Evolutionary conservation across 1,140 invertebrate genomes (phyloP).

Genomic region (Sycophila sp.): DNA sequence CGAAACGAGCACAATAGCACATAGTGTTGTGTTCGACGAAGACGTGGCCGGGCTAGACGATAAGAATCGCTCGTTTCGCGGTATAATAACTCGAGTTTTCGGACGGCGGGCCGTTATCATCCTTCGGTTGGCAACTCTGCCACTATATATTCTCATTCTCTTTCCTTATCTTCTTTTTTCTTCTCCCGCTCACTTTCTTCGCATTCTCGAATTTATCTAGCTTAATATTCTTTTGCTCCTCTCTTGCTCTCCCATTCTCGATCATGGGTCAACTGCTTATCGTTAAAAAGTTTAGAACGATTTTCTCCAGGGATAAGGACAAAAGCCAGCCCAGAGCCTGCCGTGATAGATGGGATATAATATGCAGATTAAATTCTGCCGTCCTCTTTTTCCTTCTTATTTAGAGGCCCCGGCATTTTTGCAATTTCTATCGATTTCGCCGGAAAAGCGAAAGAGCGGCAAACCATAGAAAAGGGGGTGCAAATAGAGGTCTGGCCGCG

Average conservation of each 20-base stretch:
- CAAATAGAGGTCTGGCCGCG: not conserved
- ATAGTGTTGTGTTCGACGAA: constrained; percentile 16
- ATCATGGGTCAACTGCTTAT: constrained; percentile 3
- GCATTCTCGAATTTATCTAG: constrained; percentile 1
- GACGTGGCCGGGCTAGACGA: constrained; percentile 15
- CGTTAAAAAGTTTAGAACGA: constrained; percentile 9
- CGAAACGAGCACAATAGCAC: constrained; percentile 20
- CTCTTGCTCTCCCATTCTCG: not conserved
- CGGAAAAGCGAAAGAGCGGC: not conserved
- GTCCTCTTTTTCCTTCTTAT: no score
- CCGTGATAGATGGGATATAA: not conserved
- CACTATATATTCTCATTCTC: not conserved
- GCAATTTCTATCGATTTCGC: no score
- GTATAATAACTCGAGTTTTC: constrained; percentile 26
- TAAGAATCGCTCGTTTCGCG: constrained; percentile 21
- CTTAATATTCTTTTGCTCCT: not conserved
- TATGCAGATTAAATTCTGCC: no score
- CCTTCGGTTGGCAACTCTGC: not conserved
- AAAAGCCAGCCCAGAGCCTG: not conserved
- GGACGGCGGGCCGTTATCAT: not conserved
- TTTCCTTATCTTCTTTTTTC: not conserved
- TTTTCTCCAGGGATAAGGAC: not conserved
- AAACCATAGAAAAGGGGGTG: not conserved
- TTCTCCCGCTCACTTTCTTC: not conserved
- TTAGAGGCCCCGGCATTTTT: no score